phyloP scores from a whole-genome alignment of 2,888 invertebrate species.

The Agrypnus murinus region DNA sequence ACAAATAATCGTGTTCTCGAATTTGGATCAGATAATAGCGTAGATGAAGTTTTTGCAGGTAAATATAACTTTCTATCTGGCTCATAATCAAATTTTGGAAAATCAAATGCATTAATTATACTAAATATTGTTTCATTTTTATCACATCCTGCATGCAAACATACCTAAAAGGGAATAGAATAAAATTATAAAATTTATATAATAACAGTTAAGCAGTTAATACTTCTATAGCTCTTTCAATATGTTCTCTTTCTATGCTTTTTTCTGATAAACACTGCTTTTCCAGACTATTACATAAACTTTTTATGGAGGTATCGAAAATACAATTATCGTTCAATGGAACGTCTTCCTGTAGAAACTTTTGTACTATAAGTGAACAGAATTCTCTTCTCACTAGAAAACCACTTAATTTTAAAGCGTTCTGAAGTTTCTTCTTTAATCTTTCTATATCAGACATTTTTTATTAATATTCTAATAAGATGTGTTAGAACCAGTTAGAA shows the following conservation, averaged over 20 bases:
- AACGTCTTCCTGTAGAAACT: slow-evolving; percentile 71
- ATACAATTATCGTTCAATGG: slow-evolving; percentile 75
- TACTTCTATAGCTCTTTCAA: slow-evolving; percentile 84
- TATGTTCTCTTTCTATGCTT: slow-evolving; percentile 81
- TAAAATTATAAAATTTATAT: too few relatives aligned
- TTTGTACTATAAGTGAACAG: slow-evolving; percentile 81
- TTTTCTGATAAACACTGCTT: slow-evolving; percentile 83
- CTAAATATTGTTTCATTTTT: slow-evolving; percentile 83
- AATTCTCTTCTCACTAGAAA: slow-evolving; percentile 85
- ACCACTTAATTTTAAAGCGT: slow-evolving; percentile 84
- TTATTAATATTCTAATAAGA: too few relatives aligned
- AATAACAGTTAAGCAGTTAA: too few relatives aligned
- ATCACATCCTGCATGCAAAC: slow-evolving; percentile 76
- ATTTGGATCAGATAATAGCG: slow-evolving; percentile 77
- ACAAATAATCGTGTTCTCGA: slow-evolving; percentile 82
- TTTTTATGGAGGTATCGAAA: slow-evolving; percentile 82
- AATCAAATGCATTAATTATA: slow-evolving; percentile 87
- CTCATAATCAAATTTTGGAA: slow-evolving; percentile 86
- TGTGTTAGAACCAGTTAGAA: too few relatives aligned
- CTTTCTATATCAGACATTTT: slow-evolving; percentile 69
- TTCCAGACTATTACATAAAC: slow-evolving; percentile 85
- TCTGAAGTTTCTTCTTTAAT: slow-evolving; percentile 77
- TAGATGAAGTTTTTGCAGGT: slow-evolving; percentile 67
- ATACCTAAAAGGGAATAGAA: slow-evolving; percentile 74
- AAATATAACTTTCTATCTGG: slow-evolving; percentile 87